phyloP scores from a whole-genome alignment of 2,888 invertebrate genomes.

The Altica lythri region DNA sequence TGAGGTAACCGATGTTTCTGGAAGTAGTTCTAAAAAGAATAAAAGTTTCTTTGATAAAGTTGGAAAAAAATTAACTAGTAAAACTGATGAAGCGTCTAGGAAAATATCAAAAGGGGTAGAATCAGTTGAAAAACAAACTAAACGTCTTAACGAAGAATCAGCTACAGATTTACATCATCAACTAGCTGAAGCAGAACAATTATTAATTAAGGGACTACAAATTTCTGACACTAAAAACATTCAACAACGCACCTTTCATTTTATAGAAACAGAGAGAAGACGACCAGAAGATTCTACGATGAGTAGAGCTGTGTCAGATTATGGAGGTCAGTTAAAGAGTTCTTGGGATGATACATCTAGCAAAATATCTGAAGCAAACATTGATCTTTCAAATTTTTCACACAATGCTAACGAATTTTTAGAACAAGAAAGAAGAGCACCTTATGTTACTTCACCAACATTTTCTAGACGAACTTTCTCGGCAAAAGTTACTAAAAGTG shows the following conservation, averaged over 20 bases:
- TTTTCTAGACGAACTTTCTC: conserved; percentile 52
- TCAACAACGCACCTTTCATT: conserved; percentile 37
- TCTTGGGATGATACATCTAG: conserved; percentile 25
- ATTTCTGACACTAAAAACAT: no score
- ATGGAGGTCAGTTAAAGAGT: conserved; percentile 34
- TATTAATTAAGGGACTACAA: no score
- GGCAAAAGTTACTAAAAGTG: conserved; percentile 49
- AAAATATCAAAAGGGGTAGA: conserved; percentile 18
- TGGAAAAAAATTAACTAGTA: conserved; percentile 28
- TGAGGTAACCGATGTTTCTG: no score
- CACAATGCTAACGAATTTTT: conserved; percentile 26
- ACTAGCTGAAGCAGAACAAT: no score
- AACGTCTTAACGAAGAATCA: conserved; percentile 1
- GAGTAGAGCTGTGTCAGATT: conserved; percentile 43
- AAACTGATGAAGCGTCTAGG: conserved; percentile 28
- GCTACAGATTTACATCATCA: neutral
- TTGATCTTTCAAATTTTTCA: conserved; percentile 45
- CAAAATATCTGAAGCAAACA: conserved; percentile 45
- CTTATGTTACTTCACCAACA: conserved; percentile 54
- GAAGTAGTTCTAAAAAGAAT: conserved; percentile 21
- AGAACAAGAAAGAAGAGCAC: conserved; percentile 27
- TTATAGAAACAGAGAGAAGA: conserved; percentile 35
- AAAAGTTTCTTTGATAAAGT: conserved; percentile 28
- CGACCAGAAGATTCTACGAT: conserved; percentile 30
- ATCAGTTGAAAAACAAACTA: neutral